Evolutionary conservation across 2,888 invertebrate species (phyloP), one percentile per base, ranked within the genome.

Genomic region (Strigamia crassipes): DNA sequence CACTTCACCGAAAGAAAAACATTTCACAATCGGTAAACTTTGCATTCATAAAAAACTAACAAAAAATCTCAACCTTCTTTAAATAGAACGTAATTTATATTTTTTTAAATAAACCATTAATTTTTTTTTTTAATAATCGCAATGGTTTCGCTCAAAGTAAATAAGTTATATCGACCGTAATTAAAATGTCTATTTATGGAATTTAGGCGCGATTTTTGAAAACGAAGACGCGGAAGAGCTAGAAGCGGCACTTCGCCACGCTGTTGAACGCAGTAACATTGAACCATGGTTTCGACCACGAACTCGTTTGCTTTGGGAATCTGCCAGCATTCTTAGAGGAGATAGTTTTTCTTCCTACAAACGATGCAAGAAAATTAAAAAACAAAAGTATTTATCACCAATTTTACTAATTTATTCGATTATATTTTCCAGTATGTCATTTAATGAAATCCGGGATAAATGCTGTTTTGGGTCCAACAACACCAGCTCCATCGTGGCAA

Each of bases 301-400:
- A 85, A 86, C 86, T 1, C 84, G 86, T 80, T 85, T 88, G 13
- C 84, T 87, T 4, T 86, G 86, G 81, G 86, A 86, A 83, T 85
- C 86, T 31, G 86, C 86, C 5, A 73, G 27, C 10, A 31, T 73
- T 15, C 12, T 73, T 4, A 31, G 5, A n/a, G 85, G 87, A 51
- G 88, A 88, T 85, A 87, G 87, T 83, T 87, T 88, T 83, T 85
- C 86, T 31, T 86, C 87, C 5, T 86, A 87, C 77, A 86, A 87
- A 82, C 86, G 87, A 86, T 86, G 88, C 87, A 84, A 83, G 84
- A 56, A 56, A 66, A 80, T 34, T 13, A 27, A n/a, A 4, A 10
- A 27, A 27, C 27, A 27, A 27, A 27, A 3, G 3, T 27, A 27
- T 27, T 3, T 2, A 27, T 27, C 3, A 27, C 27, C 27, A 27